These are phyloP conservation scores for Epistrophe eligans DNA, from an alignment of 2,888 invertebrate species.

Conservation along the genomic window DNA sequence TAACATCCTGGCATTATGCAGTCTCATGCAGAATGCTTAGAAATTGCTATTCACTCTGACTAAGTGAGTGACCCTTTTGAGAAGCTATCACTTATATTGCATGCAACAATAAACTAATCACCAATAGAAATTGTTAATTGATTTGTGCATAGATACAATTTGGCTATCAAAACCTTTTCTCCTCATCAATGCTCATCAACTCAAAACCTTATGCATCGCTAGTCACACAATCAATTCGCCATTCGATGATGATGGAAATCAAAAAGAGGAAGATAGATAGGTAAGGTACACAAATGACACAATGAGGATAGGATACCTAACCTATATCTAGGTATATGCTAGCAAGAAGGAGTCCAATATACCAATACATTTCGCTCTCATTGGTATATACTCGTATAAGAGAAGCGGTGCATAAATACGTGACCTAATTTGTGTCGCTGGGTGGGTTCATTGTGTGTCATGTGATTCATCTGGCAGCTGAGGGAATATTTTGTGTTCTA, in stretches of 20 bases:
- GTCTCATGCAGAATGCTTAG: neutral
- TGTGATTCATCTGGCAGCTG: constrained; percentile 56
- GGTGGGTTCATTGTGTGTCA: constrained; percentile 44
- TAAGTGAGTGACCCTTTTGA: constrained; percentile 31
- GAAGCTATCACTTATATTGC: neutral
- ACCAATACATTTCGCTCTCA: neutral
- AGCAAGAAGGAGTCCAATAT: constrained; percentile 1
- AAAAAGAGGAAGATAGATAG: constrained; percentile 29
- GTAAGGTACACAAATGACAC: constrained; percentile 34
- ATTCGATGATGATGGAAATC: constrained; percentile 62
- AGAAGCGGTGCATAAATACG: constrained; percentile 72
- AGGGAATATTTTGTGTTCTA: constrained; percentile 24
- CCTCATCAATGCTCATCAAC: constrained; percentile 31
- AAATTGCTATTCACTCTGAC: neutral
- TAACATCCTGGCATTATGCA: neutral
- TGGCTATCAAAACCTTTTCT: constrained; percentile 45
- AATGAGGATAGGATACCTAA: constrained; percentile 17
- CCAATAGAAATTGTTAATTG: constrained; percentile 40
- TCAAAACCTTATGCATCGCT: constrained; percentile 43
- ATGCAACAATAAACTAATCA: constrained; percentile 52
- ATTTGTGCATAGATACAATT: constrained; percentile 44
- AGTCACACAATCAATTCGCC: constrained; percentile 37
- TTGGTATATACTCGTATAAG: constrained; percentile 14
- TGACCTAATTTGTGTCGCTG: constrained; percentile 68
- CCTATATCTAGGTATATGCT: neutral